Base-by-base conservation (phyloP, 2,797 vertebrate species). In the Silurus aristotelis region DNA sequence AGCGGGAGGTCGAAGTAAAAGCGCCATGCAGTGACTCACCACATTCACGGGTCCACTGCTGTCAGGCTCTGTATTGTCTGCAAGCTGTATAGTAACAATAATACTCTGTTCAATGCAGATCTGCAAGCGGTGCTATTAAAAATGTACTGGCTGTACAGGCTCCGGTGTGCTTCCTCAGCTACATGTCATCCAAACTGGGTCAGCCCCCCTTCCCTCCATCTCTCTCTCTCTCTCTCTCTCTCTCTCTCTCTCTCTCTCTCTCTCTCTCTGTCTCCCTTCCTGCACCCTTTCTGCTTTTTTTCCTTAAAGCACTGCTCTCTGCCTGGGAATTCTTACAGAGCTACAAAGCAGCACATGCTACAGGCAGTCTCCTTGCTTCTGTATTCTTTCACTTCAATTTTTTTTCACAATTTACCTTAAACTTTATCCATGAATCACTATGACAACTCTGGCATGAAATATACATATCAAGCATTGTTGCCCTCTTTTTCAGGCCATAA, bases 171-270 rank as follows among this genome's bases (percentile, higher is more conserved):
- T 89, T 91, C 85, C 90, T 91, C 90, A 91, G 89, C 89, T 92
- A 83, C 89, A 90, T 90, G 89, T 91, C 89, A 91, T 89, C 87
- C 88, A 92, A 92, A 90, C 87, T 92, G 90, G 91, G 91, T 92
- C 91, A 92, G 85, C 85, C 81, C 86, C 84, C 85, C 83, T 58
- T 82, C 85, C 83, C 76, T 82, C 46, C 77, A 64, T 80, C 64
- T 82, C 79, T 85, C 83, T 83, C 75, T 85, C 81, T 83, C 76
- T 71, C 86, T 75, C 58, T 80, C 83, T 84, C 80, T 72, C 77
- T 87, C 31, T 31, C 84, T 79, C 86, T 82, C 85, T 80, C 76
- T 82, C 46, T 71, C 58, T 80, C 70, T 81, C 79, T 85, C 83
- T 83, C 75, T 85, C 83, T 83, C 76, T 71, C 86, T 75, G 63